Base-by-base conservation (phyloP, 2,797 vertebrate genomes). In the Pogonophryne albipinna region DNA sequence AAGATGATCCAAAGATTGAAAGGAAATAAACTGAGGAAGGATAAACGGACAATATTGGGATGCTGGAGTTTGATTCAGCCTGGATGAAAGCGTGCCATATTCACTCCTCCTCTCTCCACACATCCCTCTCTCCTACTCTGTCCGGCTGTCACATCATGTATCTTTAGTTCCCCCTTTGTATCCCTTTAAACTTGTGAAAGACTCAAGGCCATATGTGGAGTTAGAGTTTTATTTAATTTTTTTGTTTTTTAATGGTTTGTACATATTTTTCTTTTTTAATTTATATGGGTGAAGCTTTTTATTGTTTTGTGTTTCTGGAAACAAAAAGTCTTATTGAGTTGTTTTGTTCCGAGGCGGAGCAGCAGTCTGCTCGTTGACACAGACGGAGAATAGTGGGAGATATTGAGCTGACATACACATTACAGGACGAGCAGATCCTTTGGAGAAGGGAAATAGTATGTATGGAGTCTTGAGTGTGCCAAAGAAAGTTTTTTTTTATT, bases 201-300 rank as follows among this genome's bases (percentile, higher is more conserved):
- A 89, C 85, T 87, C 76, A 19, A 85, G 72, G 82, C 83, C 85
- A 87, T 82, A 78, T 50, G 71, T 90, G 65, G 82, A 88, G 67
- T 87, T 78, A 46, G 65, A 84, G 71, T 90, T 92, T 91, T 91
- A 93, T 94, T 95, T 94, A 94, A 94, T 89, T 27, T 88, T 74
- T 63, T 90, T 77, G 65, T 64, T 93, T 93, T 89, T 87, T 72
- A 67, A 87, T 86, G 86, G 86, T 93, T 65, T 96, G 95, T 95
- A 95, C 80, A 95, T 94, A 95, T 92, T 92, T 89, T 85, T 85
- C 83, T 89, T 74, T 93, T 76, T 93, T 95, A 85, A 95, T 95
- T 95, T 95, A 95, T 95, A 90, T 89, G 91, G 91, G 89, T 93
- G 91, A 89, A 87, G 79, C 80, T 82, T 89, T 84, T 85, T 83